Evolutionary conservation across 1,140 invertebrate genomes (phyloP), one percentile per base, ranked within the genome.

Genomic region (Ruditapes philippinarum): DNA sequence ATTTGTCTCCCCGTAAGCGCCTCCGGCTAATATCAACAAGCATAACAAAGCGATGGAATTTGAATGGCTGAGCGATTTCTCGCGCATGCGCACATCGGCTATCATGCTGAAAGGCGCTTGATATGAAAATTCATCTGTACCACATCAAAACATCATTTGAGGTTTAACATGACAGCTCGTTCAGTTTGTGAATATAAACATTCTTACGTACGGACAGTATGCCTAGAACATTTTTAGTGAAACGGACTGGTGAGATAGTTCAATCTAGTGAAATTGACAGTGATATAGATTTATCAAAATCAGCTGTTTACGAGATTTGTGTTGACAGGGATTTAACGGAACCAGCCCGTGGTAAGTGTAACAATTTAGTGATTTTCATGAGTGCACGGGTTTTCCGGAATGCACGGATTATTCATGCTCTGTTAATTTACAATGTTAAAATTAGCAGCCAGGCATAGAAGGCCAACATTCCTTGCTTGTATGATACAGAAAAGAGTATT

Each of bases 31-130:
- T 40, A 33, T 74, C 65, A 51, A 86, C 40, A 62, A 83, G 68
- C 70, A 88, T 70, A 88, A 88, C 85, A 88, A 88, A 88, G 85
- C 85, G 57, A 36, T 38, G 62, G 85, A 88, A 88, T 88, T 88
- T 88, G 76, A 88, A 70, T 88, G 85, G 85, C 85, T 88, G 85
- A 88, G 57, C 74, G 85, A 36, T 79, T 79, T 88, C 36, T 73
- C 42, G 76, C 54, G 33, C 85, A 88, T 88, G 85, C 85, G 85
- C 85, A 88, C 14, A 11, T 0, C 22, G 14, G 14, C 60, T 70
- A 31, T 57, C 42, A 68, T 51, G 11, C 31, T 68, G 51, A 70
- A 88, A 70, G 74, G 74, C 85, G 85, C 85, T 88, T 42, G 49
- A 88, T 88, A 88, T 51, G 85, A 88, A 88, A 36, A 78, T 88